Evolutionary conservation across 2,888 invertebrate genomes (phyloP), one percentile per base, ranked within the genome.

Genomic region (Eudasyphora cyanicolor): DNA sequence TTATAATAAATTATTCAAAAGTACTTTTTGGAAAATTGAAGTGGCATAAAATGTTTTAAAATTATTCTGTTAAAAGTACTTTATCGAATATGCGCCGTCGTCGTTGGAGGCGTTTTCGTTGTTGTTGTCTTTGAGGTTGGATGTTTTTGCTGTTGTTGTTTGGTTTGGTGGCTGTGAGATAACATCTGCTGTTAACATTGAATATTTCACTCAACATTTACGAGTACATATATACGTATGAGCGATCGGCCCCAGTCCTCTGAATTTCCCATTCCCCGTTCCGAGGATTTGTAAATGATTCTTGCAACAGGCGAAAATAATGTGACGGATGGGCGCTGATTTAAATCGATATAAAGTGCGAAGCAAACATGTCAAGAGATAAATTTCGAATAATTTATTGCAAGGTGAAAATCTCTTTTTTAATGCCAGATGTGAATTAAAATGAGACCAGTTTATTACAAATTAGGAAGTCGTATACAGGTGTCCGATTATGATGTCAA

Each of bases 1-100:
- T 19, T 32, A 24, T 64, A 62, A 82, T 82, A 75, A 82, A 78
- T 82, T 75, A 82, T 82, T 75, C 27, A 78, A 75, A 78, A 70
- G n/a, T 75, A 75, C 21, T 78, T 77, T 77, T 76, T n/a, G 29
- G 49, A 19, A 67, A 79, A 45, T 67, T 49, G 70, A 75, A 73
- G 57, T 74, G 49, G n/a, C 60, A 32, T 57, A 77, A 82, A 74
- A 82, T 82, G 60, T 78, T 75, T 62, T 35, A 82, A 69, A 82
- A 51, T 77, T 73, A 74, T 80, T 70, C 38, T 62, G 62, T 54
- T 60, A n/a, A 29, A 57, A 74, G 19, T 29, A 57, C 57, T 73
- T 27, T 24, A 73, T 5, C 24, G 57, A 60, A 27, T 27, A 73
- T 71, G 71, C 21, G 21, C 49, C 6, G 2, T 49, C 19, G 49